Conservation (phyloP, 2,888 invertebrate species). For the Acanthosepion pharaonis region DNA sequence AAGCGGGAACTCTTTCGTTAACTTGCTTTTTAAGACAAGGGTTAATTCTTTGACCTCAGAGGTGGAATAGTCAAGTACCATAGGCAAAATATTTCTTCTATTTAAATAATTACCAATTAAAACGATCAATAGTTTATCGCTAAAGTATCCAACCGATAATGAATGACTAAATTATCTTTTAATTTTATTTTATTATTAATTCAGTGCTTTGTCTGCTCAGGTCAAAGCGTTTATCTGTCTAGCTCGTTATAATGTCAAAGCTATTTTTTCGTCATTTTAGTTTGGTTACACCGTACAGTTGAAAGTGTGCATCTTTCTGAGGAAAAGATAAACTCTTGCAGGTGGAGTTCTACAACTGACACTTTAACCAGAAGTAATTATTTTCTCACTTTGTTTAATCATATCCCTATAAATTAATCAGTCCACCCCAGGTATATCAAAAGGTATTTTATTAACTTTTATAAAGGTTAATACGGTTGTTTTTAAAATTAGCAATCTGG, state of each 20-base stretch:
- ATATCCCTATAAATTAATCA: too few species aligned
- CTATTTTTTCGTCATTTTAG: neutral
- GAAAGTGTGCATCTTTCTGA: too few species aligned
- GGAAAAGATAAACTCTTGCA: too few species aligned
- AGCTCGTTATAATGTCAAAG: neutral
- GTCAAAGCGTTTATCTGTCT: slow-evolving; percentile 10
- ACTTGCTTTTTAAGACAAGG: neutral
- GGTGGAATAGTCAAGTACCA: neutral
- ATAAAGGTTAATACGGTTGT: too few species aligned
- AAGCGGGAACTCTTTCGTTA: too few species aligned
- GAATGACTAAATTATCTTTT: neutral
- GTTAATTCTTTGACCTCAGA: neutral
- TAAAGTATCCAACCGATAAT: neutral
- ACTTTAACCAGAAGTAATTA: too few species aligned
- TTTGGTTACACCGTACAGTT: neutral
- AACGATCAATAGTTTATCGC: neutral
- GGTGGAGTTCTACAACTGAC: too few species aligned
- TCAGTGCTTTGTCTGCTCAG: neutral
- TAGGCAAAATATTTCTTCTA: neutral
- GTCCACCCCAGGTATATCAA: too few species aligned
- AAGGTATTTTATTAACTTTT: too few species aligned
- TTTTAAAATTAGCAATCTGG: too few species aligned
- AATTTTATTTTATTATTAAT: neutral
- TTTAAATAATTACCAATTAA: neutral
- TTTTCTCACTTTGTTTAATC: too few species aligned